Evolutionary conservation across 2,888 invertebrate species (phyloP).

Genomic region (Anthophora plumipes): DNA sequence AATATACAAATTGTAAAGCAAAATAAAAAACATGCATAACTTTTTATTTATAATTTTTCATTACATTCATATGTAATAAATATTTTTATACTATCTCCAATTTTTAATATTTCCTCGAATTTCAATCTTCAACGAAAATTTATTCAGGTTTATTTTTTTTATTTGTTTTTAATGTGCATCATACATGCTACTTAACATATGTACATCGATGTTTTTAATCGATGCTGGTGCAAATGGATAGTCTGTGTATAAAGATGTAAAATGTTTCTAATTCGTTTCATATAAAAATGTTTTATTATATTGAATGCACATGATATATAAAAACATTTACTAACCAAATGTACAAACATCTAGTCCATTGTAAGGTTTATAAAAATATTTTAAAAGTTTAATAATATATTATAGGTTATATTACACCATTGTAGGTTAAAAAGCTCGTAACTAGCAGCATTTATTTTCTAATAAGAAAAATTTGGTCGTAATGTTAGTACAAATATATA

Average conservation of each 20-base stretch:
- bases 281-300: not conserved
- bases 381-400: not conserved
- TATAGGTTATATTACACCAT: slow-evolving; percentile 21
- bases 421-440: slow-evolving; percentile 12
- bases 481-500: slow-evolving; percentile 24
- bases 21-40: slow-evolving; percentile 26
- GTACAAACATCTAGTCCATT: not conserved
- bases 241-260: not conserved
- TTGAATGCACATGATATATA: not conserved
- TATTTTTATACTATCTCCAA: slow-evolving; percentile 23
- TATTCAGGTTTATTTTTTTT: not conserved
- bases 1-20: slow-evolving; percentile 61
- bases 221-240: not conserved
- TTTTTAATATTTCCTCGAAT: not conserved
- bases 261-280: slow-evolving; percentile 6
- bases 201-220: not conserved
- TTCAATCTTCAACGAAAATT: not conserved
- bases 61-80: slow-evolving; percentile 34
- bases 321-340: not conserved
- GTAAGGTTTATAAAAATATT: not conserved
- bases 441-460: not conserved
- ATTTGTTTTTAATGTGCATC: not conserved
- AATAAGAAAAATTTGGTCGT: not conserved
- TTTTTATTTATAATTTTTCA: slow-evolving; percentile 24
- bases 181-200: not conserved